phyloP scores from a whole-genome alignment of 2,113 vertebrate genomes.

The Brachyhypopomus gauderio region DNA sequence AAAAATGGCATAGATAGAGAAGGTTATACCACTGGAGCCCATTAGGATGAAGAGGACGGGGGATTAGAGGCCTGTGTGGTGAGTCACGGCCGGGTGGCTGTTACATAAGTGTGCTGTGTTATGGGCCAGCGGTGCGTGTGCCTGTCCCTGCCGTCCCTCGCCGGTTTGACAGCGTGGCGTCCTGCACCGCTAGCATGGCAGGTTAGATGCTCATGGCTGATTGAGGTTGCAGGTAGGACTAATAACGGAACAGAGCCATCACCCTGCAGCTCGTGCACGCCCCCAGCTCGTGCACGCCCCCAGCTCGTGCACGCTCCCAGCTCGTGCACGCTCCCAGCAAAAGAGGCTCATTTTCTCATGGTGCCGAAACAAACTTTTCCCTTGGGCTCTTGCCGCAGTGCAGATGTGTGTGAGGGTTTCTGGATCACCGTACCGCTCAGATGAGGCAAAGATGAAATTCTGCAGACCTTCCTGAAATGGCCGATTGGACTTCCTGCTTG shows the following conservation, averaged over 20 bases:
- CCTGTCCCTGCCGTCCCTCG: too few relatives aligned
- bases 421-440: too few relatives aligned
- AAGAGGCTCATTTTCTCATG: background rate
- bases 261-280: constrained; percentile 3
- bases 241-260: constrained; percentile 10
- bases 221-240: constrained; percentile 31
- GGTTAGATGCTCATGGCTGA: constrained; percentile 25
- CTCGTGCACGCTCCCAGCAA: background rate
- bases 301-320: background rate
- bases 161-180: too few relatives aligned
- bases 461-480: background rate
- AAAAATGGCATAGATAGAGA: background rate
- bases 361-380: background rate
- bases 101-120: constrained; percentile 39
- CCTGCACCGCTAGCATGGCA: background rate
- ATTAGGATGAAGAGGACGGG: constrained; percentile 12
- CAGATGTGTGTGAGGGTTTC: background rate
- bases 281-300: background rate
- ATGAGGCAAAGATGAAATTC: background rate
- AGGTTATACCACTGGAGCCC: background rate
- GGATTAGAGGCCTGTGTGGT: constrained; percentile 22
- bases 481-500: background rate
- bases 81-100: constrained; percentile 41
- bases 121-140: too few relatives aligned
- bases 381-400: background rate